These are phyloP conservation scores for Mantis religiosa DNA, from an alignment of 2,888 invertebrate species.

Conservation along the genomic window DNA sequence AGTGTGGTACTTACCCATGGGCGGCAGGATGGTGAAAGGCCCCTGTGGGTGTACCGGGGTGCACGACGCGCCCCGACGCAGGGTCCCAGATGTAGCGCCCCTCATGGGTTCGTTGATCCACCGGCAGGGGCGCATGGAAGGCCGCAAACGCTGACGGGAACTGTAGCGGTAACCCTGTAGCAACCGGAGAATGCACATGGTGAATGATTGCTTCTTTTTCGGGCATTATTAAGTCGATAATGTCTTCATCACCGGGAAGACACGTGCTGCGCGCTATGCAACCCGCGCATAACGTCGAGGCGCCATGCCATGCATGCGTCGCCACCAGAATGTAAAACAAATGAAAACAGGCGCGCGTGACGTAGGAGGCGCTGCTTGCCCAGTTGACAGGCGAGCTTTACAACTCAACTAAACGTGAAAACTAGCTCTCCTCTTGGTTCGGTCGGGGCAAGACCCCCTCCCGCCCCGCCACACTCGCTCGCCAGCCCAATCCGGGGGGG, in stretches of 20 bases:
- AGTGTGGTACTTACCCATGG: constrained; percentile 40
- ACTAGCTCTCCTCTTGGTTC: constrained; percentile 11
- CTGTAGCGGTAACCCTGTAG: constrained; percentile 45
- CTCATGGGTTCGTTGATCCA: constrained; percentile 53
- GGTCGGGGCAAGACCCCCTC: constrained; percentile 7
- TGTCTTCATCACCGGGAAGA: not conserved
- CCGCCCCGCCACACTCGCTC: not conserved
- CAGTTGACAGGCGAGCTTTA: constrained; percentile 48
- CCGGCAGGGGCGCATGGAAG: constrained; percentile 57
- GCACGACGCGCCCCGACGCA: constrained; percentile 34
- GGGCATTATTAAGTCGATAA: constrained; percentile 19
- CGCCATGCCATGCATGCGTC: not conserved
- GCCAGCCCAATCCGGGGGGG: no score
- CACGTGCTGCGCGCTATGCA: not conserved
- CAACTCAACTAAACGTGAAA: constrained; percentile 45
- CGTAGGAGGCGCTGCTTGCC: constrained; percentile 14
- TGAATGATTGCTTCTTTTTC: constrained; percentile 24
- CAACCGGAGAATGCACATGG: constrained; percentile 32
- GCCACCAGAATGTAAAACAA: not conserved
- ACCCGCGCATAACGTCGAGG: not conserved
- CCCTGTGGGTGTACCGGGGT: constrained; percentile 31
- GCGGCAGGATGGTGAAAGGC: constrained; percentile 41
- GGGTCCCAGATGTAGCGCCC: constrained; percentile 49
- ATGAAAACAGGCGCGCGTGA: not conserved
- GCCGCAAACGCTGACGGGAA: constrained; percentile 51